Evolutionary conservation across 2,888 invertebrate species (phyloP).

Genomic region (Stenichneumon culpator): DNA sequence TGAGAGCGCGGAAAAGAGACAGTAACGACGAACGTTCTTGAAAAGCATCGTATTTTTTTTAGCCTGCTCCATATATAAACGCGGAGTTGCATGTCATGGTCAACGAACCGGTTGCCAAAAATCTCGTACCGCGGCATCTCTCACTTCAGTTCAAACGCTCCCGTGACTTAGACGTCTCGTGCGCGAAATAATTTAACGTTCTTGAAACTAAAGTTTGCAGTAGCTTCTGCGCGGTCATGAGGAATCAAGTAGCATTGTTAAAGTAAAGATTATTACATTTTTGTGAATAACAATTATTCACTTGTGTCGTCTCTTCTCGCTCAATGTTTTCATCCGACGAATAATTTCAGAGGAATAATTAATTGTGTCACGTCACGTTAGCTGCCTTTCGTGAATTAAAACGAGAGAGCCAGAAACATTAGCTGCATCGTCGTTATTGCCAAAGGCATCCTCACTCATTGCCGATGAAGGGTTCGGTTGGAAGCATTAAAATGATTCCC

Average conservation of each 20-base stretch:
- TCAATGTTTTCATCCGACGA: background rate
- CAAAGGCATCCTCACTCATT: too few relatives aligned
- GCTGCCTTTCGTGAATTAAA: background rate
- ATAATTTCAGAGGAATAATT: background rate
- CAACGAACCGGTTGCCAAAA: conserved; percentile 73
- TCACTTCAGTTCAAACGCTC: conserved; percentile 55
- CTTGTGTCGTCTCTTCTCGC: background rate
- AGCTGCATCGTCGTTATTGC: too few relatives aligned
- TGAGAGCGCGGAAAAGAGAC: background rate
- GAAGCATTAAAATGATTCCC: conserved; percentile 53
- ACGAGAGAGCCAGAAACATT: background rate
- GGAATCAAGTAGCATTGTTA: conserved; percentile 34
- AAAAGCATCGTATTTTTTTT: conserved; percentile 63
- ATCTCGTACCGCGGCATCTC: conserved; percentile 46
- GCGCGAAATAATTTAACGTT: conserved; percentile 14
- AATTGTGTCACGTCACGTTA: background rate
- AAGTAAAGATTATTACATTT: conserved; percentile 35
- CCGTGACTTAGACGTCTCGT: conserved; percentile 35
- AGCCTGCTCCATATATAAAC: conserved; percentile 70
- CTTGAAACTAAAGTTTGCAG: background rate
- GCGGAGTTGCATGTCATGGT: conserved; percentile 74
- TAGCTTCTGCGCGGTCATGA: conserved; percentile 3
- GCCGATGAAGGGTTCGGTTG: conserved; percentile 1
- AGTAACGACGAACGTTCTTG: conserved; percentile 54
- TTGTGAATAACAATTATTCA: background rate